A percentile compares a stretch with the other conserved stretches of the same genome.
Evolutionary conservation across 1,140 invertebrate species (phyloP).

Genomic region (Lasioglossum albipes): DNA sequence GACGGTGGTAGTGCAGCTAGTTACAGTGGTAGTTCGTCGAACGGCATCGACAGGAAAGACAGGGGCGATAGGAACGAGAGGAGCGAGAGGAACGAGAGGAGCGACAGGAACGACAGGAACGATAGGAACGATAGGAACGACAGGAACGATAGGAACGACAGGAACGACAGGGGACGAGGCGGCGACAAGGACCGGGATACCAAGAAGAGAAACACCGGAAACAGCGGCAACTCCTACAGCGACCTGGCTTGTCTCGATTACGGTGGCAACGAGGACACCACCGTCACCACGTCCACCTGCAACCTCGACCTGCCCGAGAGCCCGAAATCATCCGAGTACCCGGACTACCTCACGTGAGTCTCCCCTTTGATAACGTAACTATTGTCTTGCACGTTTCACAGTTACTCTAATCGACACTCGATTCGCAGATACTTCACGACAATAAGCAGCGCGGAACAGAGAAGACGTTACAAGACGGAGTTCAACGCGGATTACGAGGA

Average conservation of each 20-base stretch:
- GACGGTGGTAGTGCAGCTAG: constrained; percentile 10
- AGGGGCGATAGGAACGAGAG: constrained; percentile 57
- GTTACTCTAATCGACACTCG: neutral
- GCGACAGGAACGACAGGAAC: constrained; percentile 52
- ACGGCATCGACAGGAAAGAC: constrained; percentile 45
- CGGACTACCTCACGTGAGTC: constrained; percentile 82
- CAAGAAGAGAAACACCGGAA: constrained; percentile 28
- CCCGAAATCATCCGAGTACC: constrained; percentile 72
- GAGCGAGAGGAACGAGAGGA: neutral
- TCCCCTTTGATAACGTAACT: neutral
- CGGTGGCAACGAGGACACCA: constrained; percentile 17
- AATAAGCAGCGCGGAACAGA: constrained; percentile 88
- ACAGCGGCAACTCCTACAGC: neutral
- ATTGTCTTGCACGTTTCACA: neutral
- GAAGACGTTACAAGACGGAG: constrained; percentile 91
- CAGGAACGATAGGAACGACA: constrained; percentile 58
- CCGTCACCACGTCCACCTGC: constrained; percentile 33
- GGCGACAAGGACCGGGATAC: constrained; percentile 51
- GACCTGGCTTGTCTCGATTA: constrained; percentile 24
- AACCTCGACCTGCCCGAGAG: constrained; percentile 44
- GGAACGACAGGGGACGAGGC: constrained; percentile 61
- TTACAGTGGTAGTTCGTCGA: constrained; percentile 28
- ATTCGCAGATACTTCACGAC: constrained; percentile 87
- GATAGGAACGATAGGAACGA: constrained; percentile 60
- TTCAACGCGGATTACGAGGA: constrained; percentile 92